Evolutionary conservation across 2,797 vertebrate genomes (phyloP), one percentile per base, ranked within the genome.

Genomic region (Hemitrygon akajei): DNA sequence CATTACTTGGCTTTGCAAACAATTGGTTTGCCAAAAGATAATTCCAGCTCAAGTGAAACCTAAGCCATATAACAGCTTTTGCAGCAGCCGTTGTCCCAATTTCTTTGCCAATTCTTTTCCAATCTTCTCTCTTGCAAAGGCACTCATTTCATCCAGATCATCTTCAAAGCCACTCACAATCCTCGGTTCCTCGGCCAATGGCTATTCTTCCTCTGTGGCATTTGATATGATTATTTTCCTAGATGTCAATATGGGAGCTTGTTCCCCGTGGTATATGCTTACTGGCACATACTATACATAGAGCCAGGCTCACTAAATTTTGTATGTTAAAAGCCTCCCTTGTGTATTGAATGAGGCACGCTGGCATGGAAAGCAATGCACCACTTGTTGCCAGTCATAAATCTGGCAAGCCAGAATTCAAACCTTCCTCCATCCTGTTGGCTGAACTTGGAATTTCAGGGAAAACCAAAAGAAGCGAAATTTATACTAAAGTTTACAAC

Each of bases 11-110:
- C 66, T 69, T 89, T 37, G 60, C 86, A 69, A 89, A 7, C n/a
- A 89, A 69, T 60, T 34, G 20, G 63, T 89, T 89, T 89, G 60
- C 86, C 86, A 89, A 89, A 89, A 89, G 86, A 89, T 89, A 89
- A 89, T 89, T 89, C 86, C 86, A 89, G 60, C 69, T 69, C 60
- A 69, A 89, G 86, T 89, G 60, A 89, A 89, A 89, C 86, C 3
- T 69, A 69, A 66, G 63, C 63, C 86, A 20, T 10, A 37, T 69
- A 89, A 89, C n/a, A 22, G n/a, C n/a, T 89, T 89, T 89, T 89
- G 86, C 86, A 89, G 86, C 86, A 89, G 86, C 16, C 69, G 86
- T 89, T 89, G 86, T 37, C 63, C 86, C 22, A 89, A 69, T 89
- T 89, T 89, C 86, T 89, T 89, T 37, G 86, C 86, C 86, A 89